Conservation (phyloP, 2,113 vertebrate genomes). For the Muntiacus muntjak region DNA sequence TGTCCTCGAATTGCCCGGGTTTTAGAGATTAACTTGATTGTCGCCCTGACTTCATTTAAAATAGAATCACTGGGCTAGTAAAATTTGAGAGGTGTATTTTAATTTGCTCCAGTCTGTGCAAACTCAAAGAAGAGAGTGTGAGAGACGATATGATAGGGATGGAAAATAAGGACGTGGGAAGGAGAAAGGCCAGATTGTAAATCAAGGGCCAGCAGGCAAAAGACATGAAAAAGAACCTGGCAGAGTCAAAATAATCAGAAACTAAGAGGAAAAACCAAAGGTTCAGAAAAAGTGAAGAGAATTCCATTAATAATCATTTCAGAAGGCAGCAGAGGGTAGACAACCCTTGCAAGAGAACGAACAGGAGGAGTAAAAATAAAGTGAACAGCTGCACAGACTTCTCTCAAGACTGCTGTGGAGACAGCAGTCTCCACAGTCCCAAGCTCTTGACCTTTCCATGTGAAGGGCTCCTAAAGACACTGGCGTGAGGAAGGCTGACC, state of each 20-base stretch:
- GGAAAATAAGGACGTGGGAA: constrained; percentile 64
- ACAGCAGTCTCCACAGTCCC: background rate
- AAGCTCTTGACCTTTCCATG: background rate
- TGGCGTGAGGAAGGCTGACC: background rate
- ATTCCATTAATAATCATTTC: constrained; percentile 76
- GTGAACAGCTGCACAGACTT: constrained; percentile 27
- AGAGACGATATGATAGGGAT: constrained; percentile 66
- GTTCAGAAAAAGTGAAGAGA: constrained; percentile 70
- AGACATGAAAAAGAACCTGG: constrained; percentile 74
- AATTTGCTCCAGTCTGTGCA: constrained; percentile 75
- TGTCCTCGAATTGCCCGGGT: constrained; percentile 65
- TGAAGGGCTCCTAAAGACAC: background rate
- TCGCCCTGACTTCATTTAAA: constrained; percentile 74
- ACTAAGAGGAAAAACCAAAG: constrained; percentile 79
- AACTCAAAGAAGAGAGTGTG: constrained; percentile 53
- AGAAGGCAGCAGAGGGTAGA: constrained; percentile 73
- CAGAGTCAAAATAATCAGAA: constrained; percentile 80
- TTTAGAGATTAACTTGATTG: constrained; percentile 75
- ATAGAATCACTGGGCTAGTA: constrained; percentile 78
- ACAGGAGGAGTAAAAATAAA: constrained; percentile 65
- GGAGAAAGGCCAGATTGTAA: constrained; percentile 73
- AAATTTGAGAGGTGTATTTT: constrained; percentile 79
- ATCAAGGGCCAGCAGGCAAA: constrained; percentile 74
- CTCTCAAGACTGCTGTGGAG: background rate
- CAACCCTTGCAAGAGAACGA: constrained; percentile 57